Evolutionary conservation across 1,140 invertebrate species (phyloP).

Genomic region (Pogonomyrmex barbatus): DNA sequence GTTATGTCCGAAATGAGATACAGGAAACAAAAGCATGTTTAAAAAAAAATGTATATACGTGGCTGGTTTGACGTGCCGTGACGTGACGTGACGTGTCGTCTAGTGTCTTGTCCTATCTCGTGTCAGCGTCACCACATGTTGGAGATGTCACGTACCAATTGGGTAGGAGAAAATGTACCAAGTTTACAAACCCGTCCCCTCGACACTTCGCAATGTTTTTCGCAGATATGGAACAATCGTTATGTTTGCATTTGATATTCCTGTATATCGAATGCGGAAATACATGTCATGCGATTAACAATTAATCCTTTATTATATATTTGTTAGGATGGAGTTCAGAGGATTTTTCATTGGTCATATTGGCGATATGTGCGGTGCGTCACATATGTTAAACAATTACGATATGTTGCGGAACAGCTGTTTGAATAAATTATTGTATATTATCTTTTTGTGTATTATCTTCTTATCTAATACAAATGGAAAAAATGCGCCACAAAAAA

Average conservation of each 20-base stretch:
- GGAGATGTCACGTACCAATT: neutral
- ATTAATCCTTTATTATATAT: neutral
- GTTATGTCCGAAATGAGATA: neutral
- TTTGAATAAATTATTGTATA: conserved; percentile 54
- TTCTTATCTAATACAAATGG: conserved; percentile 38
- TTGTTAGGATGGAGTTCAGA: neutral
- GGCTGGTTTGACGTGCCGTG: conserved; percentile 34
- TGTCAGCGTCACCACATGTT: neutral
- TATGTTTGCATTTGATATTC: neutral
- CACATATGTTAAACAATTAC: neutral
- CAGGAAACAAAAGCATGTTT: neutral
- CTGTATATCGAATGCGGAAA: neutral
- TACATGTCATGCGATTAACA: neutral
- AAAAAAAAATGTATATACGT: conserved; percentile 39
- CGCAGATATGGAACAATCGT: neutral
- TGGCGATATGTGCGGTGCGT: neutral
- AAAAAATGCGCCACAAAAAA: conserved; percentile 55
- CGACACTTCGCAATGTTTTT: neutral
- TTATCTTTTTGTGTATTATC: conserved; percentile 61
- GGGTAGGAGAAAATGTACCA: neutral
- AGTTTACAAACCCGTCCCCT: neutral
- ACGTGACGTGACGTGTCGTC: too few relatives aligned
- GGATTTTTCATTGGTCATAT: neutral
- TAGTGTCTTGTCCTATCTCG: neutral
- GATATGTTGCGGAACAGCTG: conserved; percentile 44